Evolutionary conservation across 2,113 vertebrate genomes (phyloP).

Genomic region (Catharus fuscescens): DNA sequence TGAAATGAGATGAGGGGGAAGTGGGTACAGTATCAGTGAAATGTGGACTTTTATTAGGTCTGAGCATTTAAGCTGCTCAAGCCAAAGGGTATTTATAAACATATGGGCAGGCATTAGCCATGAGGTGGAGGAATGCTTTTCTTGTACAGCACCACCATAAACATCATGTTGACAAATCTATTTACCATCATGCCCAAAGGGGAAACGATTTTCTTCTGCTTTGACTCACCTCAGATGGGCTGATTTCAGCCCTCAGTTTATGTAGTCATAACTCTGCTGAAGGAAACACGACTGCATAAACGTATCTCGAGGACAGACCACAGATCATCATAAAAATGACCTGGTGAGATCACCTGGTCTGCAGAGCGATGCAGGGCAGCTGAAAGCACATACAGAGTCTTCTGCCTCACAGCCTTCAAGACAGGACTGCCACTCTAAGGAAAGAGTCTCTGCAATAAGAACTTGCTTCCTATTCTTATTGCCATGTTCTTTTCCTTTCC

Average conservation of each 20-base stretch:
- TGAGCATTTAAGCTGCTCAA: not conserved
- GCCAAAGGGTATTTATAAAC: not conserved
- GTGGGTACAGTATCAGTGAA: not conserved
- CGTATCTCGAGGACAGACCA: not conserved
- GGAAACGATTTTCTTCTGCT: not conserved
- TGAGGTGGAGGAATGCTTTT: not conserved
- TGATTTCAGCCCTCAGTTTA: constrained; percentile 18
- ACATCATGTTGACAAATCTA: not conserved
- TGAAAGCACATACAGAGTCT: not conserved
- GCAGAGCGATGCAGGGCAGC: not conserved
- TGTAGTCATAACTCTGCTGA: not conserved
- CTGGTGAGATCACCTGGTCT: not conserved
- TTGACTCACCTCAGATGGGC: not conserved
- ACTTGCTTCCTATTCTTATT: not conserved
- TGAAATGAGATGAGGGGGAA: not conserved
- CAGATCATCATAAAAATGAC: not conserved
- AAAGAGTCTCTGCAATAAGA: not conserved
- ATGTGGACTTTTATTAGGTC: not conserved
- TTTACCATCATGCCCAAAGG: not conserved
- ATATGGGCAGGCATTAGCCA: not conserved
- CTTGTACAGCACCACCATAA: not conserved
- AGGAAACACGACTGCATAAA: not conserved
- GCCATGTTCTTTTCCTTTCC: not conserved
- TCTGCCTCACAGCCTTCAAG: not conserved
- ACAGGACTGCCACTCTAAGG: not conserved